Conservation (phyloP, 2,113 vertebrate species). For the Tonatia bakeri region DNA sequence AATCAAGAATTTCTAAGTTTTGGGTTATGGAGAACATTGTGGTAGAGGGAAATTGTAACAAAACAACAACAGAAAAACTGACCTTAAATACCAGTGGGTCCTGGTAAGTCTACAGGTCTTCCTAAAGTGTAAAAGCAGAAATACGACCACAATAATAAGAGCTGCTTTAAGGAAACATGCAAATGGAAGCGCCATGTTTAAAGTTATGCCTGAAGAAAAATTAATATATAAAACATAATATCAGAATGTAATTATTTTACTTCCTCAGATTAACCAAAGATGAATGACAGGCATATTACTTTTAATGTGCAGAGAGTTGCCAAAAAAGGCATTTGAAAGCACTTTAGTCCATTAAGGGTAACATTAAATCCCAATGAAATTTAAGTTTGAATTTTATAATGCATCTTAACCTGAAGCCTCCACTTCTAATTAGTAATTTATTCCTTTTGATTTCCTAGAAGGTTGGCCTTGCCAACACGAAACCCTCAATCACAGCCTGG, state of each 20-base stretch:
- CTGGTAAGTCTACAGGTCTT: neutral
- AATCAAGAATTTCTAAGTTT: neutral
- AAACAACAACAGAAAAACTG: neutral
- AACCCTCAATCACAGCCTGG: neutral
- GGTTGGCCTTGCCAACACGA: neutral
- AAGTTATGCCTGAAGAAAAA: neutral
- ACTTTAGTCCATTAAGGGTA: conserved; percentile 29
- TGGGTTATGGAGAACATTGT: neutral
- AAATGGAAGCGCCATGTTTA: neutral
- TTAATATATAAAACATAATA: conserved; percentile 3
- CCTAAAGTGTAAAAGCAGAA: neutral
- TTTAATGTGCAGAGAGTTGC: conserved; percentile 21
- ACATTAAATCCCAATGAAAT: conserved; percentile 36
- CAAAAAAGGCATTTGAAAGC: conserved; percentile 44
- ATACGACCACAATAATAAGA: neutral
- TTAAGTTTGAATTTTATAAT: conserved; percentile 45
- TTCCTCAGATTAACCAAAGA: conserved; percentile 32
- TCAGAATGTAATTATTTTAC: conserved; percentile 31
- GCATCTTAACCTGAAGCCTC: conserved; percentile 14
- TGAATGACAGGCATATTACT: neutral
- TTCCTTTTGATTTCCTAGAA: conserved; percentile 22
- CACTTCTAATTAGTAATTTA: conserved; percentile 45
- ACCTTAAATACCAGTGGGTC: neutral
- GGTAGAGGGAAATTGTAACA: neutral
- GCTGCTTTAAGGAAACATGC: neutral